Evolutionary conservation across 1,140 invertebrate genomes (phyloP).

Genomic region (Rhopalosiphum maidis): DNA sequence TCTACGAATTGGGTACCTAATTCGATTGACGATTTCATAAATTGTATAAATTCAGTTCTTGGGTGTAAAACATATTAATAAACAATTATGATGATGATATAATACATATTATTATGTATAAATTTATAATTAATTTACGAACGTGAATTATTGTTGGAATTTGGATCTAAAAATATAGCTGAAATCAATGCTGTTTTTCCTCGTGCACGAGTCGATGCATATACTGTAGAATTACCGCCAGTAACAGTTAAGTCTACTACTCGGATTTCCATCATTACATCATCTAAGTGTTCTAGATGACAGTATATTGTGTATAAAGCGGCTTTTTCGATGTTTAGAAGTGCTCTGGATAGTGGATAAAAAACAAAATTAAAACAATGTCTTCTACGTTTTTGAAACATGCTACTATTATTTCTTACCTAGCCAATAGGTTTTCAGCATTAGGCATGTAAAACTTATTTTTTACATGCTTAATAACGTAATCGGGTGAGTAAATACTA

Average conservation of each 20-base stretch:
- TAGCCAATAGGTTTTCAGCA: not conserved
- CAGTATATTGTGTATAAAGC: slow-evolving; percentile 19
- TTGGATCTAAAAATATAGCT: slow-evolving; percentile 17
- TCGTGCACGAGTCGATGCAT: not conserved
- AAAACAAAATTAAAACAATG: not conserved
- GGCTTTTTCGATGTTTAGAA: not conserved
- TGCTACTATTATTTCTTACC: not conserved
- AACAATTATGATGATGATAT: not conserved
- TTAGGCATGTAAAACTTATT: not conserved
- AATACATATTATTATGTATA: not conserved
- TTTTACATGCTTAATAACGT: not conserved
- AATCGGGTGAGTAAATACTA: not conserved
- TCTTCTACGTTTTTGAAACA: not conserved
- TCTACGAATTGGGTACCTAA: no score
- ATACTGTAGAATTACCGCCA: not conserved
- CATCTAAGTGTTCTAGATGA: not conserved
- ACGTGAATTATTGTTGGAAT: not conserved
- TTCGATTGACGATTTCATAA: no score
- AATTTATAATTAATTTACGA: not conserved
- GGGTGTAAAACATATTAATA: no score
- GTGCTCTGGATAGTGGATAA: not conserved
- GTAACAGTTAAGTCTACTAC: not conserved
- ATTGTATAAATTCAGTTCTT: no score
- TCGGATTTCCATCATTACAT: slow-evolving; percentile 19
- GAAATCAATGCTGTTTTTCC: not conserved